Conservation (phyloP, 2,888 invertebrate species). For the Mesorhabditis spiculigera region DNA sequence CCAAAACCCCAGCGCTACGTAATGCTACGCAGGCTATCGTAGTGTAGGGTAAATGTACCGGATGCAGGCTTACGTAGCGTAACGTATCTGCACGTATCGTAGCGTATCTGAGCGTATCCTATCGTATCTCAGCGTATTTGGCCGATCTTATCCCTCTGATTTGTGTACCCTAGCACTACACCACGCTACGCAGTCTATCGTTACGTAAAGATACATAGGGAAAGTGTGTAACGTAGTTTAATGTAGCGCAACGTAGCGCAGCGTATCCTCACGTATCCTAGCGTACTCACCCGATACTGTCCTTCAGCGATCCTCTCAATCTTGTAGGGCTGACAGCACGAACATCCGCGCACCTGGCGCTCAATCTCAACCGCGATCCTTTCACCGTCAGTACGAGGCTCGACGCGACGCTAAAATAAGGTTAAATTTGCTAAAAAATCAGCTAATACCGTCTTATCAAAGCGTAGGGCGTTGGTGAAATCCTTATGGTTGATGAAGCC, state of each 20-base stretch:
- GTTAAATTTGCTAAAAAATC: slow-evolving; percentile 10
- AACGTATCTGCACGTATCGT: too few relatives aligned
- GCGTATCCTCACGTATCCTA: slow-evolving; percentile 10
- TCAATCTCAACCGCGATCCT: slow-evolving; percentile 98
- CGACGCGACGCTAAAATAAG: slow-evolving; percentile 9
- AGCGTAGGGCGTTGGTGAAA: slow-evolving; percentile 83
- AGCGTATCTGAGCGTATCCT: too few relatives aligned
- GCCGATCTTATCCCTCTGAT: too few relatives aligned
- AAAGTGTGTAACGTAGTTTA: too few relatives aligned
- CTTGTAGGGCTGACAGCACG: slow-evolving; percentile 92
- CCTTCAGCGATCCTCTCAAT: slow-evolving; percentile 99
- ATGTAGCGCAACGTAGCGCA: not conserved
- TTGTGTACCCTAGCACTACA: too few relatives aligned
- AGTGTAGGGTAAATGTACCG: too few relatives aligned
- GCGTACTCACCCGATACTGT: slow-evolving; percentile 84
- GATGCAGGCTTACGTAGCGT: too few relatives aligned
- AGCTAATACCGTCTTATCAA: slow-evolving; percentile 26
- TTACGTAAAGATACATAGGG: too few relatives aligned
- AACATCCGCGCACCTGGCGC: slow-evolving; percentile 90
- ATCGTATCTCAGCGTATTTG: too few relatives aligned
- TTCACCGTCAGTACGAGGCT: slow-evolving; percentile 80
- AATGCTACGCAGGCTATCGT: too few relatives aligned
- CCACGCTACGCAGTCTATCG: too few relatives aligned
- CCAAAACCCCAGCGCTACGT: too few relatives aligned
- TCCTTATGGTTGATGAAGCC: slow-evolving; percentile 98